Conservation (phyloP, 2,797 vertebrate genomes). For the Amniataba percoides region DNA sequence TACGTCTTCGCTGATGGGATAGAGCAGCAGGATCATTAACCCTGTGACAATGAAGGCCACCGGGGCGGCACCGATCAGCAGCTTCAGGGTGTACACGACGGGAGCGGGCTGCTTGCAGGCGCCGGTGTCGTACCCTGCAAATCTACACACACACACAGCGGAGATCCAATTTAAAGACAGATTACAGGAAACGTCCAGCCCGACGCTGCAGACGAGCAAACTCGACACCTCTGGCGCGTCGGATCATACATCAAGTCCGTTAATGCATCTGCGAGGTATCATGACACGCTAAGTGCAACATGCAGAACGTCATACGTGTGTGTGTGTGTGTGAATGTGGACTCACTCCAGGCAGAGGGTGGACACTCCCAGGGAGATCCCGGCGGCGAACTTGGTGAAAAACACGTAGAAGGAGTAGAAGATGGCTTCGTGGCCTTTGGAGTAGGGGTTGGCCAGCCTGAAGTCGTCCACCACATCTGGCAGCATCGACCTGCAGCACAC, state of each 20-base stretch:
- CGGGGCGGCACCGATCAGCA: conserved; percentile 93
- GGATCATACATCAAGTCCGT: conserved; percentile 29
- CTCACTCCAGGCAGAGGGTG: conserved; percentile 94
- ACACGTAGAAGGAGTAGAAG: conserved; percentile 98
- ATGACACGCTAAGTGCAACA: conserved; percentile 11
- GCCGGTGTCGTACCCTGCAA: conserved; percentile 92
- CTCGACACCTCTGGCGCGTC: conserved; percentile 22
- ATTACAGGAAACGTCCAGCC: conserved; percentile 31
- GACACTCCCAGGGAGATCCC: conserved; percentile 95
- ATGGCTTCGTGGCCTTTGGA: conserved; percentile 94
- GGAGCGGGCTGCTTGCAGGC: conserved; percentile 88
- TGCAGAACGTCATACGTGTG: neutral
- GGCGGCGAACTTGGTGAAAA: conserved; percentile 95
- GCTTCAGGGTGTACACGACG: conserved; percentile 92
- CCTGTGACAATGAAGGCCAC: conserved; percentile 91
- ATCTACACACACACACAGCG: conserved; percentile 80
- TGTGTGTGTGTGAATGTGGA: conserved; percentile 37
- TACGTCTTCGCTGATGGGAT: conserved; percentile 90
- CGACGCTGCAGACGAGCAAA: conserved; percentile 33
- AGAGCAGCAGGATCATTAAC: conserved; percentile 90
- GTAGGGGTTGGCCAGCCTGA: conserved; percentile 89
- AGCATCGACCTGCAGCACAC: conserved; percentile 92
- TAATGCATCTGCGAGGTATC: conserved; percentile 32
- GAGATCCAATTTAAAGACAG: conserved; percentile 40
- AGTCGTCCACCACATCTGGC: conserved; percentile 96